These are phyloP conservation scores for Tetranychus piercei DNA, from an alignment of 2,888 invertebrate species.

Conservation along the genomic window DNA sequence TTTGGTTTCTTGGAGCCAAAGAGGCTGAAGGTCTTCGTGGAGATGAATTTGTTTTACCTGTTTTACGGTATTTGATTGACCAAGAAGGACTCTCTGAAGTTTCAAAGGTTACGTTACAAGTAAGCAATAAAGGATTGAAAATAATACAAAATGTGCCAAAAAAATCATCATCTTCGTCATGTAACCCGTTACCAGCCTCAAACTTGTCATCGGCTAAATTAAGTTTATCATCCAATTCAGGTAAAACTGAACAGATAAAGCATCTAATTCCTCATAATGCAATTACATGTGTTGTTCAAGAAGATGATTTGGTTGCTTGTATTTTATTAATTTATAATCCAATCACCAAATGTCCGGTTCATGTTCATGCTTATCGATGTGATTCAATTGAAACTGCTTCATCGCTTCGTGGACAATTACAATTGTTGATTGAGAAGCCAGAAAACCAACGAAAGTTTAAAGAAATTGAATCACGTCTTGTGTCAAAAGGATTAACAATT, in stretches of 20 bases:
- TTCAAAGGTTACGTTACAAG: conserved; percentile 70
- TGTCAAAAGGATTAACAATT: conserved; percentile 32
- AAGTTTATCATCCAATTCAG: not conserved
- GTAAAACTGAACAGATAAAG: conserved; percentile 43
- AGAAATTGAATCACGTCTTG: conserved; percentile 50
- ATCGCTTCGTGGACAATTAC: conserved; percentile 62
- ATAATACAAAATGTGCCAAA: conserved; percentile 59
- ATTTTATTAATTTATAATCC: conserved; percentile 83
- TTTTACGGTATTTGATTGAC: conserved; percentile 61
- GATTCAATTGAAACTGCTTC: conserved; percentile 83
- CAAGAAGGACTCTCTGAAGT: conserved; percentile 68
- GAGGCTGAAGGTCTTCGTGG: conserved; percentile 74
- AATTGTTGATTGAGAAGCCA: conserved; percentile 56
- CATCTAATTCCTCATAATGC: conserved; percentile 85
- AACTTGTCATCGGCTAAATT: not conserved
- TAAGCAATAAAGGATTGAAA: conserved; percentile 70
- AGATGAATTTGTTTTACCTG: conserved; percentile 60
- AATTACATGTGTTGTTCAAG: conserved; percentile 71
- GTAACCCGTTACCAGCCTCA: conserved; percentile 4
- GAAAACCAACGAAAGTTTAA: conserved; percentile 68
- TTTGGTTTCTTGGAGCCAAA: conserved; percentile 68
- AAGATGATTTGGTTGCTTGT: conserved; percentile 79
- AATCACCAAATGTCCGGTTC: conserved; percentile 76
- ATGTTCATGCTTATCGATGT: conserved; percentile 74
- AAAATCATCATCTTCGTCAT: conserved; percentile 6